These are phyloP conservation scores for Chironomus striatipennis DNA, from an alignment of 1,140 invertebrate genomes.

Conservation along the genomic window DNA sequence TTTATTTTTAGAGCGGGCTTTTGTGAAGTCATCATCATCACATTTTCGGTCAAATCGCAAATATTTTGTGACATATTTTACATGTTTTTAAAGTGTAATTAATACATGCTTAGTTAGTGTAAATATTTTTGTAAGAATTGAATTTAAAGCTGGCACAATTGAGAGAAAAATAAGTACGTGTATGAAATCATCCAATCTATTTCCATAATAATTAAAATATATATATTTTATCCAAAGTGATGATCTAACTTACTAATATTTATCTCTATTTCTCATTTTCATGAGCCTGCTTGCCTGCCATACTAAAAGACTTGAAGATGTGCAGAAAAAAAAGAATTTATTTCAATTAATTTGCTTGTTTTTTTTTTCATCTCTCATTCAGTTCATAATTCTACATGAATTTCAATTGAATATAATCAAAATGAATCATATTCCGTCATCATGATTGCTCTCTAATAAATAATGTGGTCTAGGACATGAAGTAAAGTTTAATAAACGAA, in stretches of 20 bases:
- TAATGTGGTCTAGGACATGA: not conserved
- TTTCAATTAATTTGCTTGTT: not conserved
- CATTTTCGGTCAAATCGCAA: not conserved
- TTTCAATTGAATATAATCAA: slow-evolving; percentile 9
- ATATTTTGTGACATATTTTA: slow-evolving; percentile 14
- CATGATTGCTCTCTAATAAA: not conserved
- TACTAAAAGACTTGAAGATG: not conserved
- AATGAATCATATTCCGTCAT: not conserved
- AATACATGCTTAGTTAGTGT: no score
- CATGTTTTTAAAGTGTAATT: not conserved
- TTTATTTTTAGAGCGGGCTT: slow-evolving; percentile 1
- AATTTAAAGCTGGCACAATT: not conserved
- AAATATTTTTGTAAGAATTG: not conserved
- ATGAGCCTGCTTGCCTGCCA: not conserved
- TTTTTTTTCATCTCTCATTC: no score
- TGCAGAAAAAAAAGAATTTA: not conserved
- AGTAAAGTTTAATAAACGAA: not conserved
- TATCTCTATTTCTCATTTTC: not conserved
- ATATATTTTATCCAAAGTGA: not conserved
- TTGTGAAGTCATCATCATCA: not conserved
- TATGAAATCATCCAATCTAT: slow-evolving; percentile 9
- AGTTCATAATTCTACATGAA: not conserved
- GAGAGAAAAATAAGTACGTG: not conserved
- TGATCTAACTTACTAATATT: slow-evolving; percentile 13
- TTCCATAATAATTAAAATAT: slow-evolving; percentile 9